Base-by-base conservation (phyloP, 1,140 invertebrate species). In the Drosophila bifasciata region DNA sequence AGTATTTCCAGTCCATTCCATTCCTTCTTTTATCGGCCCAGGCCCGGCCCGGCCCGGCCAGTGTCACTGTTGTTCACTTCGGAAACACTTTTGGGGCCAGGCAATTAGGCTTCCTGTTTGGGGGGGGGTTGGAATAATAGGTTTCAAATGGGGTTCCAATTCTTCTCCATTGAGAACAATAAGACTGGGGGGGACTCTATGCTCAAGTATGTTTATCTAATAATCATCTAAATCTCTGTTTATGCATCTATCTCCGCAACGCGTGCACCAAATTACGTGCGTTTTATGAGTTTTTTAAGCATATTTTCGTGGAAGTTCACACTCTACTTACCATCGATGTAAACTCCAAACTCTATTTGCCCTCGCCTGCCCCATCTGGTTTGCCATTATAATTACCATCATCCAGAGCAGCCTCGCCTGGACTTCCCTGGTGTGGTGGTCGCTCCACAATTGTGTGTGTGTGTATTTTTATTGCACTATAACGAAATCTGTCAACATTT, bases 51-150 rank as follows among this genome's bases (percentile, higher is more conserved):
- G n/a, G n/a, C n/a, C n/a, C n/a, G n/a, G 8, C 28, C 28, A 9
- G 8, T 28, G 28, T 28, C 28, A 28, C 28, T 44, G 44, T 43
- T 28, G 41, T 51, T 36, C 51, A 67, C 19, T 72, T 79, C 52
- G 52, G 79, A 81, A 77, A 52, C 81, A 80, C 81, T 85, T 86
- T 85, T n/a, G n/a, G 81, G 77, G 81, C 74, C 81, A 77, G 68
- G 77, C 81, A 85, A 85, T 85, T 85, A 85, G 84, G 79, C 72
- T 66, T 69, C 69, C 78, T 74, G n/a, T 74, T 83, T 83, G 23
- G 53, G 5, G 25, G n/a, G n/a, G n/a, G n/a, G n/a, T n/a, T 44
- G 16, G 19, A 21, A 0, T 2, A 3, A 21, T 21, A 21, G 19
- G 19, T 21, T 21, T 21, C 19, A 21, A 21, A 3, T n/a, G n/a